Percentiles rank a stretch among this genome's conserved stretches.
These are phyloP conservation scores for Indri indri DNA, from an alignment of 2,113 vertebrate genomes.

Conservation along the genomic window DNA sequence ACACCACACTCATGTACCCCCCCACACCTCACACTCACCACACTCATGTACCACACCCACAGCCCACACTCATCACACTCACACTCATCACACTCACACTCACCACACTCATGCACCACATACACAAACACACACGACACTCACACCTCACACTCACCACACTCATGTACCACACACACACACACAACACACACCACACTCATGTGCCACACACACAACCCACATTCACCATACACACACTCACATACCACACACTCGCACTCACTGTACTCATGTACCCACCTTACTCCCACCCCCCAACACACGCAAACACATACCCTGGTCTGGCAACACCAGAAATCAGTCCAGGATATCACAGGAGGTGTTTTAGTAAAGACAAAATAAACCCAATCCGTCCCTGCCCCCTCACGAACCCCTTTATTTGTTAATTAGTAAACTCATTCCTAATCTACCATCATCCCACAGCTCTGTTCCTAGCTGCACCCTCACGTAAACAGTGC, in stretches of 20 bases:
- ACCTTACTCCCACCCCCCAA: background rate
- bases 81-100: background rate
- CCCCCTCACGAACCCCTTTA: background rate
- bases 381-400: background rate
- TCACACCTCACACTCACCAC: too few species aligned
- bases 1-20: too few species aligned
- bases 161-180: background rate
- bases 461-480: background rate
- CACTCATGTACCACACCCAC: too few species aligned
- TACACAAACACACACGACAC: background rate
- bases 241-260: background rate
- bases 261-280: background rate
- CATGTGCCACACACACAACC: background rate
- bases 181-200: background rate
- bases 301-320: background rate
- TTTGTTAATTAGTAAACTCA: conserved; percentile 65
- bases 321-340: conserved; percentile 48
- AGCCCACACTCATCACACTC: too few species aligned
- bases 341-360: background rate
- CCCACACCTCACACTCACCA: too few species aligned
- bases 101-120: background rate
- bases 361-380: conserved; percentile 8
- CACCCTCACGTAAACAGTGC: background rate
- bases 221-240: background rate
- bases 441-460: accelerated